Percentiles rank a stretch among this genome's conserved stretches.
Conservation (phyloP, 2,113 vertebrate species). For the Phyllostomus hastatus region DNA sequence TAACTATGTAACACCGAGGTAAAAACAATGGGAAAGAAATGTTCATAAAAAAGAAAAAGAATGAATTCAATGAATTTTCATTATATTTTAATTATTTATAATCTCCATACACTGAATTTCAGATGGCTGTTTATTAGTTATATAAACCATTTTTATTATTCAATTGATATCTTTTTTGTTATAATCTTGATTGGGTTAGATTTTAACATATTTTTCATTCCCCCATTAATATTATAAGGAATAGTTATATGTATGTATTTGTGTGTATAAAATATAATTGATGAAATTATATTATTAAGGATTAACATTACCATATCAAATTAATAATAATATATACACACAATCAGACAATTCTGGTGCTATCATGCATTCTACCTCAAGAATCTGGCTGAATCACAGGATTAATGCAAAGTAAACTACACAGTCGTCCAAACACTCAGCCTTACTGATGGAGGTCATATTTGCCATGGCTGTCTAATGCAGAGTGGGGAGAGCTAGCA, state of each 20-base stretch:
- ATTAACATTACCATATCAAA: background rate
- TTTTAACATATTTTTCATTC: background rate
- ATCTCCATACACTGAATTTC: background rate
- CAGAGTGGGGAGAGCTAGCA: background rate
- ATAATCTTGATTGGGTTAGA: background rate
- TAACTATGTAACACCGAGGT: background rate
- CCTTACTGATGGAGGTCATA: background rate
- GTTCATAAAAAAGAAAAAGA: background rate
- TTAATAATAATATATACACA: background rate
- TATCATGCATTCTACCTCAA: background rate
- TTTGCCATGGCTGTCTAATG: background rate
- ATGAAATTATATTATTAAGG: background rate
- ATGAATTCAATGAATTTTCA: background rate
- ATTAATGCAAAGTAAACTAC: background rate
- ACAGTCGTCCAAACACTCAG: background rate
- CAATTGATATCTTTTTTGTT: background rate
- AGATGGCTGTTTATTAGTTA: background rate
- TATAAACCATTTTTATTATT: background rate
- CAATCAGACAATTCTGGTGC: background rate
- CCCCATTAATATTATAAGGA: background rate
- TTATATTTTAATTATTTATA: background rate
- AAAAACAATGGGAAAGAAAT: background rate
- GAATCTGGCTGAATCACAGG: background rate
- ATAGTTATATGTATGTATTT: background rate
- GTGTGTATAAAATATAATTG: background rate